Evolutionary conservation across 2,113 vertebrate genomes (phyloP).

Genomic region (Heliornis fulica): DNA sequence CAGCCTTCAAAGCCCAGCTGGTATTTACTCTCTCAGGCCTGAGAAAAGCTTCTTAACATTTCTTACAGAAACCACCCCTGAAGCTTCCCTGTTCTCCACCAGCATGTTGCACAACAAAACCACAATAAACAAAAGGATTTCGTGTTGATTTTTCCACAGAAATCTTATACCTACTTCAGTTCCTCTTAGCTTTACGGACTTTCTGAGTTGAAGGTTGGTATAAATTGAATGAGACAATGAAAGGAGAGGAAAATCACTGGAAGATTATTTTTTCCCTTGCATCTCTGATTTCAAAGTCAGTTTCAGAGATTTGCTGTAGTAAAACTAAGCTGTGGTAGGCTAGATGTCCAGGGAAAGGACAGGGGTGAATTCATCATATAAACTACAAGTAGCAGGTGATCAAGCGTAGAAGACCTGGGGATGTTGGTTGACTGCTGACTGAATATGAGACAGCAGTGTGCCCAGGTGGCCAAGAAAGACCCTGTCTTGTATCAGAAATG

Average conservation of each 20-base stretch:
- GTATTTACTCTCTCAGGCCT: too few relatives aligned
- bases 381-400: background rate
- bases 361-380: background rate
- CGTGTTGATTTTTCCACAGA: background rate
- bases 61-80: too few relatives aligned
- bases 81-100: too few relatives aligned
- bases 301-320: background rate
- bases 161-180: background rate
- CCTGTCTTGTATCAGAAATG: too few relatives aligned
- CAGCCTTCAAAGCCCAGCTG: too few relatives aligned
- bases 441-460: too few relatives aligned
- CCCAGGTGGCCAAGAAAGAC: too few relatives aligned
- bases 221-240: background rate
- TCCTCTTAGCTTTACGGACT: background rate
- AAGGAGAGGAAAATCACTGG: background rate
- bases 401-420: too few relatives aligned
- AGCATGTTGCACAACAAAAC: too few relatives aligned
- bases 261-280: background rate
- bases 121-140: background rate
- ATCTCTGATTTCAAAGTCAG: background rate
- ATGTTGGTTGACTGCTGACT: too few relatives aligned
- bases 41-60: too few relatives aligned
- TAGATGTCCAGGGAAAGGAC: background rate
- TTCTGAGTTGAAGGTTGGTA: background rate
- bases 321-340: background rate